A percentile compares a stretch with the other conserved stretches of the same genome.
phyloP scores from a whole-genome alignment of 2,888 invertebrate species.

The Callyntrura sp. region DNA sequence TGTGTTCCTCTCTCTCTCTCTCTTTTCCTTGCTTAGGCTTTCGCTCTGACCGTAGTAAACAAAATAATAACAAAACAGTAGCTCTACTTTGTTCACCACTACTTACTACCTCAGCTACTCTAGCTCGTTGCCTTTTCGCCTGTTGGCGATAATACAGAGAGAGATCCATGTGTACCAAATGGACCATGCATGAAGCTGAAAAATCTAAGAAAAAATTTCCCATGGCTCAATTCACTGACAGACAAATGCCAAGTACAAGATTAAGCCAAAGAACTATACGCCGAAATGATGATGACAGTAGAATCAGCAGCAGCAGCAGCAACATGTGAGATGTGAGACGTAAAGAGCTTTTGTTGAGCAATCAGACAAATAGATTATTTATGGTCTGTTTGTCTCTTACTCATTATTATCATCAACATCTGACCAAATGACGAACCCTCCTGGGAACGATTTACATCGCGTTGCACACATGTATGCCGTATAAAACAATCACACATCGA shows the following conservation, averaged over 20 bases:
- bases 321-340: conserved; percentile 50
- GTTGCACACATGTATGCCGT: too few species aligned
- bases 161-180: conserved; percentile 44
- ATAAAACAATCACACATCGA: not conserved
- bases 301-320: conserved; percentile 32
- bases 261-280: conserved; percentile 39
- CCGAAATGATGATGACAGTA: conserved; percentile 54
- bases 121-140: conserved; percentile 19
- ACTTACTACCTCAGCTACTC: not conserved
- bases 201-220: conserved; percentile 58
- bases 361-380: conserved; percentile 76
- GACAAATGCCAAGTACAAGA: not conserved
- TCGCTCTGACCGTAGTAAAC: conserved; percentile 28
- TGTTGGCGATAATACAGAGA: conserved; percentile 32
- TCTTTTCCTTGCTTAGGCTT: not conserved
- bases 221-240: conserved; percentile 56
- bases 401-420: not conserved
- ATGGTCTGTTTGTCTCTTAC: conserved; percentile 43
- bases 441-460: not conserved
- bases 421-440: conserved; percentile 21
- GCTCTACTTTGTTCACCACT: conserved; percentile 50
- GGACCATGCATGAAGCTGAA: conserved; percentile 61
- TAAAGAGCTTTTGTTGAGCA: conserved; percentile 57
- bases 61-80: conserved; percentile 42
- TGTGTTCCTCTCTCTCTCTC: conserved; percentile 23